Base-by-base conservation (phyloP, 1,140 invertebrate genomes). In the Conopomorpha cramerella region DNA sequence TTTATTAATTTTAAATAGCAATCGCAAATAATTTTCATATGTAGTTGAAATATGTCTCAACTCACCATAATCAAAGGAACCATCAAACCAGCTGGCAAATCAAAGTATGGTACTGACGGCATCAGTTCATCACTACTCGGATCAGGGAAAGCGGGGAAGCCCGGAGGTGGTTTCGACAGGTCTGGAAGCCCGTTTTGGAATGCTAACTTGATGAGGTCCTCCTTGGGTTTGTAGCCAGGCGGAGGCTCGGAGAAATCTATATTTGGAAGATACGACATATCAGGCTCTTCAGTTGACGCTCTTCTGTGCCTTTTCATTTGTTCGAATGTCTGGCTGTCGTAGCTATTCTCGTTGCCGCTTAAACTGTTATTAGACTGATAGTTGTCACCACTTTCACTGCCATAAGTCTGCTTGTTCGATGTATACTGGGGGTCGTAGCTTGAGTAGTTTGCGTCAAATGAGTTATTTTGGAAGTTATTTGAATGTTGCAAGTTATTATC, bases 11-110 rank as follows among this genome's bases (percentile, higher is more conserved):
- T n/a, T n/a, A n/a, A n/a, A n/a, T n/a, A n/a, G n/a, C n/a, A n/a
- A n/a, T n/a, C n/a, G n/a, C n/a, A 13, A 30, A 13, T 8, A 30
- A 15, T n/a, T 30, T 13, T 30, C 14, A 30, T 30, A 13, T 2
- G 2, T 15, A n/a, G 1, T 2, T 25, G 10, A 7, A 33, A 37
- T 37, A 29, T 15, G 16, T n/a, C 4, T 23, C 6, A 36, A 51
- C 64, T 70, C 73, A 91, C 87, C 82, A 92, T 93, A 36, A 98
- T 92, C 6, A 97, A 77, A 8, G 94, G 92, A 18, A 95, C 93
- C 88, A 98, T 97, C 1, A 98, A 77, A 34, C 94, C 95, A 43
- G 95, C 95, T 10, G 96, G 96, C 34, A 98, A 79, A 62, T 99
- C 96, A 68, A 91, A 98, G 65, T 98, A 99, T 31, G 95, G 95